Evolutionary conservation across 2,113 vertebrate genomes (phyloP).

Genomic region (Cyanistes caeruleus): DNA sequence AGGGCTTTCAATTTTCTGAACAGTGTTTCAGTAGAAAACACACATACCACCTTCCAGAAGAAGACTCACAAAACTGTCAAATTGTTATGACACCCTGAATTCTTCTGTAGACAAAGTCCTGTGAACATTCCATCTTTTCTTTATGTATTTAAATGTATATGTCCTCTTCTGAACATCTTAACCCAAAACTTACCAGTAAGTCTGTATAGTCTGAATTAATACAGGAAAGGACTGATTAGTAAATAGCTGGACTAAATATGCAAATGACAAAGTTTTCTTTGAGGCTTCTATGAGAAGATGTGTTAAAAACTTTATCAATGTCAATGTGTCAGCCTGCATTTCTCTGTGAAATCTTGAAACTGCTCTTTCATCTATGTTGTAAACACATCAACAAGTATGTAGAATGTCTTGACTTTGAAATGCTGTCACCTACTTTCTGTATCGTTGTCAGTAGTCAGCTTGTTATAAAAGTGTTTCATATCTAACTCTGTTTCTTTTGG

Average conservation of each 20-base stretch:
- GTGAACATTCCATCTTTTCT: background rate
- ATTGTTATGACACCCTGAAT: background rate
- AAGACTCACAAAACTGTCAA: background rate
- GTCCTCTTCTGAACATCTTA: background rate
- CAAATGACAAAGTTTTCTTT: constrained; percentile 66
- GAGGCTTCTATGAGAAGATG: constrained; percentile 24
- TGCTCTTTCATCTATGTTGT: constrained; percentile 74
- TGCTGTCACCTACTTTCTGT: constrained; percentile 73
- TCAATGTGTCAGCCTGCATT: constrained; percentile 56
- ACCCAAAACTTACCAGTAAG: background rate
- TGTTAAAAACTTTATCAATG: constrained; percentile 67
- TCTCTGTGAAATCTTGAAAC: constrained; percentile 62
- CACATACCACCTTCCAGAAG: background rate
- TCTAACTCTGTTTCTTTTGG: constrained; percentile 65
- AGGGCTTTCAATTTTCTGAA: background rate
- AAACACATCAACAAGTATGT: constrained; percentile 76
- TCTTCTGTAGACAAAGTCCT: background rate
- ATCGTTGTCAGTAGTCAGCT: constrained; percentile 69
- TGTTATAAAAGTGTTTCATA: constrained; percentile 70
- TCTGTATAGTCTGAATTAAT: background rate
- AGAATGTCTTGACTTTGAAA: constrained; percentile 76
- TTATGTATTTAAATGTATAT: background rate
- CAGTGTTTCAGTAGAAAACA: background rate
- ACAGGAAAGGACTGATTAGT: background rate
- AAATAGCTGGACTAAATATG: constrained; percentile 55